A percentile compares a stretch with the other conserved stretches of the same genome.
Evolutionary conservation across 2,888 invertebrate species (phyloP).

Genomic region (Amphipyra tragopoginis): DNA sequence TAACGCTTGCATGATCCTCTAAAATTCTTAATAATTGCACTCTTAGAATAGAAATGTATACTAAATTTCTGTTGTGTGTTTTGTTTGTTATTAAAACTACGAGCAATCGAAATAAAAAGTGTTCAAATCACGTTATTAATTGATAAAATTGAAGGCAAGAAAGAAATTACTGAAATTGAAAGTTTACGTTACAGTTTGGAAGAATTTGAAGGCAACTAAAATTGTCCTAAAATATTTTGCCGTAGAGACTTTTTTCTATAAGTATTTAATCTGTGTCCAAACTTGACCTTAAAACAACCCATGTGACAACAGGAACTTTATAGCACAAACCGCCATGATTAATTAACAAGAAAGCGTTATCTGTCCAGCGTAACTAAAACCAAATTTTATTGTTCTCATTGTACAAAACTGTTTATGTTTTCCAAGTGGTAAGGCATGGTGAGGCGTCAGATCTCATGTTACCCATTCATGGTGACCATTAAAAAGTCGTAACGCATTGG

Average conservation of each 20-base stretch:
- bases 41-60: not conserved
- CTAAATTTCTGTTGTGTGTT: not conserved
- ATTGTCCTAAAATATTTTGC: too few species aligned
- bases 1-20: constrained; percentile 52
- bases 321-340: constrained; percentile 56
- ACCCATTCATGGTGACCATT: constrained; percentile 88
- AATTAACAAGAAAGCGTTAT: constrained; percentile 60
- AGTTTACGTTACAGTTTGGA: too few species aligned
- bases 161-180: too few species aligned
- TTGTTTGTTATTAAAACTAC: not conserved
- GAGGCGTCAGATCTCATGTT: constrained; percentile 82
- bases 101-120: too few species aligned
- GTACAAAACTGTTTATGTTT: constrained; percentile 84
- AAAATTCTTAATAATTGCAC: not conserved
- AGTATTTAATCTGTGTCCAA: not conserved
- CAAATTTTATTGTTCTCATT: constrained; percentile 81
- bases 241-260: too few species aligned
- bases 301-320: constrained; percentile 49
- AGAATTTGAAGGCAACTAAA: too few species aligned
- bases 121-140: too few species aligned
- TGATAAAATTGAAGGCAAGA: too few species aligned
- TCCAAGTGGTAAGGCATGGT: constrained; percentile 66
- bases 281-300: constrained; percentile 36
- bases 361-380: constrained; percentile 75
- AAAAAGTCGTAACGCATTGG: constrained; percentile 82